Percentiles rank a stretch among this genome's conserved stretches.
These are phyloP conservation scores for Idris sp. DNA, from an alignment of 1,140 invertebrate species.

Conservation along the genomic window DNA sequence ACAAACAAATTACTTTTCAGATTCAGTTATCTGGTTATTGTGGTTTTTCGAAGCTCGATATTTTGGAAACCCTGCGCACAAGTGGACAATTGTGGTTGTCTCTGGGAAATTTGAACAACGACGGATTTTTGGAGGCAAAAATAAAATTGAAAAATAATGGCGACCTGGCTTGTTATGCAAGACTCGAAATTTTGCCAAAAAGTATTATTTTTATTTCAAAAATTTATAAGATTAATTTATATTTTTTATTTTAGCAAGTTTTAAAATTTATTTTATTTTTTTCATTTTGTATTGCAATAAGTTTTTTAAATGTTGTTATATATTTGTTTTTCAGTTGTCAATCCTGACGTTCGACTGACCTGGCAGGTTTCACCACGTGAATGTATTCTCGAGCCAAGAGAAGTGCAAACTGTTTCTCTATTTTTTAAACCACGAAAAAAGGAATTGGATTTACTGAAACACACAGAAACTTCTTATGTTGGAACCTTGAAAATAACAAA, in stretches of 20 bases:
- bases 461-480: conserved; percentile 69
- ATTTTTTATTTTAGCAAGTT: too few relatives aligned
- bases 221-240: too few relatives aligned
- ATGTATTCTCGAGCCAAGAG: conserved; percentile 69
- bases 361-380: conserved; percentile 74
- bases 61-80: conserved; percentile 75
- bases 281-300: conserved; percentile 11
- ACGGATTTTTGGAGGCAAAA: conserved; percentile 68
- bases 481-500: conserved; percentile 73
- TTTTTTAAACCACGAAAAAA: conserved; percentile 73
- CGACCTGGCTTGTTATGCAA: conserved; percentile 75
- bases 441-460: conserved; percentile 66
- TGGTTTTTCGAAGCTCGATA: conserved; percentile 75
- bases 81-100: conserved; percentile 77
- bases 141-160: conserved; percentile 77
- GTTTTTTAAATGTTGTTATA: too few relatives aligned
- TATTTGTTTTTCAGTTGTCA: conserved; percentile 72
- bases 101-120: conserved; percentile 75
- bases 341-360: conserved; percentile 70
- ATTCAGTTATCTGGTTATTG: conserved; percentile 78
- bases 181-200: conserved; percentile 75
- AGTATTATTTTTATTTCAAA: conserved; percentile 56
- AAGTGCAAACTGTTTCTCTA: conserved; percentile 67
- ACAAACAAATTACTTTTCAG: conserved; percentile 54
- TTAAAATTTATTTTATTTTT: conserved; percentile 11